Evolutionary conservation across 1,140 invertebrate species (phyloP), one percentile per base, ranked within the genome.

Genomic region (Bombus pyrosoma): DNA sequence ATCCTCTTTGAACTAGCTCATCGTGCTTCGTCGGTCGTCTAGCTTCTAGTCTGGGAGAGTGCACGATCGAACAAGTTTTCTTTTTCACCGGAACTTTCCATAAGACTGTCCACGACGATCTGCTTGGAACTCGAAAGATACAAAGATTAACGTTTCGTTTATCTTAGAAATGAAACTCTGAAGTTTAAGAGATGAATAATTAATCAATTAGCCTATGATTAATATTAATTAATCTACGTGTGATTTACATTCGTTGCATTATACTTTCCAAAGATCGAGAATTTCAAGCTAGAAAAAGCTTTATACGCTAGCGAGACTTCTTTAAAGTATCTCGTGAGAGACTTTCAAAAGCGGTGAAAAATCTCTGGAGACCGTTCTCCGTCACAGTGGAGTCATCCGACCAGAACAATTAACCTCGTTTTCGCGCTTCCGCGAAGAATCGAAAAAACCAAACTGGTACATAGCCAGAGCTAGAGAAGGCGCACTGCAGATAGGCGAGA

Each of bases 361-460:
- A 1, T 18, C 13, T 39, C 22, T 41, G 0, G 6, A 2, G 1
- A 32, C 25, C 39, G 41, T 37, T 22, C 53, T 3, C 13, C 25
- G 37, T 37, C 18, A 32, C 34, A 28, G 2, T 9, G 57, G 28
- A 41, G 53, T 13, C 43, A 75, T 18, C n/a, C 72, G 53, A 43
- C 62, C 59, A 18, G 66, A 82, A 82, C 62, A 83, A 82, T 86
- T 43, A 87, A 86, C 73, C 78, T 41, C 39, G 62, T 85, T 81
- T 69, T 81, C 84, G 66, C 71, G 64, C 86, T 83, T 41, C 73
- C 37, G 34, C 43, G 64, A 69, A 74, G 57, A 64, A 66, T 79
- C 28, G 10, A 74, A 47, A 71, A 62, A 62, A n/a, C 6, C 59
- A 39, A 37, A 47, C 81, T 43, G 18, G 47, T 37, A 13, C 37